A percentile compares a stretch with the other conserved stretches of the same genome.
Evolutionary conservation across 92 coral and sea anemone genomes (phyloP).

Genomic region (Zoanthus sansibaricus): DNA sequence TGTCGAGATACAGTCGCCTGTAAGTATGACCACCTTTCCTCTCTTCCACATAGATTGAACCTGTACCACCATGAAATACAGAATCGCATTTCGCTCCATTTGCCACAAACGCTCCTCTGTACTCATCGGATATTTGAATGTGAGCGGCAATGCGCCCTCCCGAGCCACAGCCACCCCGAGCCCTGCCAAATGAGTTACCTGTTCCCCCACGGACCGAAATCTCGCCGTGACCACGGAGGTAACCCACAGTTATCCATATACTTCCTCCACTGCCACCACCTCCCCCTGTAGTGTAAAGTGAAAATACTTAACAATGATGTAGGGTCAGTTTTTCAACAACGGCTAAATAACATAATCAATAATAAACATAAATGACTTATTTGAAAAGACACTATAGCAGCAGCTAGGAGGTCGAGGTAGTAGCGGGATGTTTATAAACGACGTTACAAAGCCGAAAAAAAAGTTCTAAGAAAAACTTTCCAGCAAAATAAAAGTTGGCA

Average conservation of each 20-base stretch:
- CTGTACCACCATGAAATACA: constrained; percentile 69
- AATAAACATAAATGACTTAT: too few species aligned
- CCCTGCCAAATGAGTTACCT: constrained; percentile 51
- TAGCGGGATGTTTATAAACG: too few species aligned
- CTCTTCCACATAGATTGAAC: constrained; percentile 69
- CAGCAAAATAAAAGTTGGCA: too few species aligned
- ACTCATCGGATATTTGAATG: constrained; percentile 62
- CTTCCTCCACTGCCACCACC: constrained; percentile 86
- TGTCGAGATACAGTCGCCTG: constrained; percentile 69
- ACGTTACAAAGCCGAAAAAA: too few species aligned
- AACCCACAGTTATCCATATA: constrained; percentile 64
- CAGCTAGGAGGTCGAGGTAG: too few species aligned
- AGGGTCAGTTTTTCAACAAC: too few species aligned
- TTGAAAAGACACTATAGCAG: too few species aligned
- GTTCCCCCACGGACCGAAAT: constrained; percentile 67
- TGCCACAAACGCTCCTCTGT: constrained; percentile 61
- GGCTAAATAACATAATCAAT: too few species aligned
- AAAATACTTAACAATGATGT: neutral
- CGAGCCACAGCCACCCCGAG: constrained; percentile 74
- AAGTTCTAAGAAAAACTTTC: too few species aligned
- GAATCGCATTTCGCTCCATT: constrained; percentile 64
- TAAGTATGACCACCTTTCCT: constrained; percentile 28
- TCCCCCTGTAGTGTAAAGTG: constrained; percentile 44
- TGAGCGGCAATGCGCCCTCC: constrained; percentile 75
- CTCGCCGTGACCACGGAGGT: constrained; percentile 71